These are phyloP conservation scores for Coptotermes formosanus DNA, from an alignment of 1,140 invertebrate species.

Conservation along the genomic window DNA sequence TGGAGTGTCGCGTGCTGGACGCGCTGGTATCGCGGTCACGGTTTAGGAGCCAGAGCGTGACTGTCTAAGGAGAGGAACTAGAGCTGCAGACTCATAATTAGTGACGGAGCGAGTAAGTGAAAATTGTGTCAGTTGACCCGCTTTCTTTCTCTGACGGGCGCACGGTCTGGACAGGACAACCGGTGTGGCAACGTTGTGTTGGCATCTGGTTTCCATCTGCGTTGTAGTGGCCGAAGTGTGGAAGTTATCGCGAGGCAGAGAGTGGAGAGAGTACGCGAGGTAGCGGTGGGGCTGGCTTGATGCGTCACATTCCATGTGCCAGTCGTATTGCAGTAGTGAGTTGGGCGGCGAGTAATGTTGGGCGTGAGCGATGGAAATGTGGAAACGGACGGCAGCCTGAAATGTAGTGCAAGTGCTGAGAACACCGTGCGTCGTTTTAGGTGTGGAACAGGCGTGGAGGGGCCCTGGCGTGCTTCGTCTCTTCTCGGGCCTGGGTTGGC, in stretches of 20 bases:
- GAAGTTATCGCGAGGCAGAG: not conserved
- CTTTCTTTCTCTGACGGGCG: slow-evolving; percentile 25
- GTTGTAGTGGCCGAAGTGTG: not conserved
- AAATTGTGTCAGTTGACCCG: slow-evolving; percentile 25
- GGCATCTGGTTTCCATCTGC: slow-evolving; percentile 34
- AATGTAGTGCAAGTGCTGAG: not conserved
- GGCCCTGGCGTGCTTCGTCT: not conserved
- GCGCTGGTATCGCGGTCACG: not conserved
- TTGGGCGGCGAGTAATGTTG: not conserved
- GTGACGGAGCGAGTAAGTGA: slow-evolving; percentile 1
- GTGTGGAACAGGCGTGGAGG: not conserved
- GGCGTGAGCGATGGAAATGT: not conserved
- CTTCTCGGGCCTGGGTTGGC: not conserved
- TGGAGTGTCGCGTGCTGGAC: not conserved
- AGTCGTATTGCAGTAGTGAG: not conserved
- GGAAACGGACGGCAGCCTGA: not conserved
- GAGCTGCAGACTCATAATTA: not conserved
- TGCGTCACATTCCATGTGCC: not conserved
- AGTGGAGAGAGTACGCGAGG: not conserved
- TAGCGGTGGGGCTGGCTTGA: not conserved
- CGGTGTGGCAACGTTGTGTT: slow-evolving; percentile 22
- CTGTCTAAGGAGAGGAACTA: not conserved
- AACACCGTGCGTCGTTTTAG: not conserved
- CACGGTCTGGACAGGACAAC: not conserved
- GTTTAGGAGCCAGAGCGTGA: not conserved